phyloP scores from a whole-genome alignment of 2,113 vertebrate species.

The Dermatemys mawii region DNA sequence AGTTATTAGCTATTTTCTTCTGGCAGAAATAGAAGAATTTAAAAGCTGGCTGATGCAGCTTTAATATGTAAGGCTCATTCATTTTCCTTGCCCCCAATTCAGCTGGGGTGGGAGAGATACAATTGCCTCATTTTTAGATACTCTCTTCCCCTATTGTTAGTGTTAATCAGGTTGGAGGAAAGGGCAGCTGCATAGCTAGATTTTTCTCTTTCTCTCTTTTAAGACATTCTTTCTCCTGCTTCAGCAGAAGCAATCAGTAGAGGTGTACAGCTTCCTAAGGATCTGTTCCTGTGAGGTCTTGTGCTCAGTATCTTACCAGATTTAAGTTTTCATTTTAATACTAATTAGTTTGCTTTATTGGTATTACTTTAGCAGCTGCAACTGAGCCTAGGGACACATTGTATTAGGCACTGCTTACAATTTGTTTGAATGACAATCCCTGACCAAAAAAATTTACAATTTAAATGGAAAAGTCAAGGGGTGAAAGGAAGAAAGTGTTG shows the following conservation, averaged over 20 bases:
- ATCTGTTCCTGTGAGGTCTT: background rate
- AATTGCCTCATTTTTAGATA: background rate
- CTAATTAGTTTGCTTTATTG: conserved; percentile 33
- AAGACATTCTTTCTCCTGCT: background rate
- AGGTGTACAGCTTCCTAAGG: background rate
- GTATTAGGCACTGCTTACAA: background rate
- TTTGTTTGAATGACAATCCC: background rate
- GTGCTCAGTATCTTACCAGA: conserved; percentile 22
- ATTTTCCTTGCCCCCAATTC: background rate
- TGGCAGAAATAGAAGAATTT: background rate
- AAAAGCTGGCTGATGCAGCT: background rate
- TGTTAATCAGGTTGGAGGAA: background rate
- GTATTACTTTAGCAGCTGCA: background rate
- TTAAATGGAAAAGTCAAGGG: background rate
- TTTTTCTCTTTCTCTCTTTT: background rate
- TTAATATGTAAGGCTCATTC: background rate
- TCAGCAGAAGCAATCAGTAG: background rate
- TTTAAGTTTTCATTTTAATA: background rate
- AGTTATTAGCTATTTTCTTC: background rate
- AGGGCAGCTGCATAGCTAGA: background rate
- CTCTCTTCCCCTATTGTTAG: background rate
- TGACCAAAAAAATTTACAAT: background rate
- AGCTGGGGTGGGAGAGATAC: background rate
- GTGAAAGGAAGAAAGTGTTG: background rate
- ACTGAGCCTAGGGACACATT: background rate